phyloP scores from a whole-genome alignment of 37 sponge, comb jelly and placozoan species.

The Eunapius fragilis region DNA sequence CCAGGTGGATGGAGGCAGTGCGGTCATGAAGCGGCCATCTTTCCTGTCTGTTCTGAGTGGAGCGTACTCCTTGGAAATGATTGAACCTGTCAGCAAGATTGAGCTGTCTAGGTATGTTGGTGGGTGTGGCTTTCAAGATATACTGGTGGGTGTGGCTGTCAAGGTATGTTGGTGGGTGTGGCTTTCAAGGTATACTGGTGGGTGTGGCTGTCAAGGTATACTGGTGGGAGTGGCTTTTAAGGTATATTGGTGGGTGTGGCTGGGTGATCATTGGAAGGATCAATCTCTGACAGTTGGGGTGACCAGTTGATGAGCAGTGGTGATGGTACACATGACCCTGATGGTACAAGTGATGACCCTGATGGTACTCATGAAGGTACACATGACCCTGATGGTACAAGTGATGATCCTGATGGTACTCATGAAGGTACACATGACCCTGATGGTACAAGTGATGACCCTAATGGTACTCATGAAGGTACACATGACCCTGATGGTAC shows the following conservation, averaged over 20 bases:
- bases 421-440: background rate
- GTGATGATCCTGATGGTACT: no score
- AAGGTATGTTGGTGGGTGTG: background rate
- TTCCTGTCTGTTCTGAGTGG: background rate
- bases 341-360: no score
- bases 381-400: no score
- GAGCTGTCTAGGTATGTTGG: background rate
- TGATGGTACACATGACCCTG: no score
- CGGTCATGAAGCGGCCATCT: background rate
- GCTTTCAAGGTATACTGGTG: no score
- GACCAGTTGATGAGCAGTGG: no score
- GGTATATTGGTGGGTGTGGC: no score
- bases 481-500: background rate
- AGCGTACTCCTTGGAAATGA: background rate
- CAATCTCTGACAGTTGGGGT: background rate
- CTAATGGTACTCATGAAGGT: background rate
- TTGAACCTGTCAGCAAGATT: background rate
- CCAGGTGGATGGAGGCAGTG: background rate
- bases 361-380: no score
- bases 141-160: no score
- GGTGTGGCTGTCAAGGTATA: background rate
- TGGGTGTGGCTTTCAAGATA: background rate
- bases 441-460: background rate
- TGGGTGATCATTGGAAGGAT: background rate
- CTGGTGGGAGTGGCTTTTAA: background rate